Evolutionary conservation across 1,140 invertebrate species (phyloP), one percentile per base, ranked within the genome.

Genomic region (Chrysomallon squamiferum): DNA sequence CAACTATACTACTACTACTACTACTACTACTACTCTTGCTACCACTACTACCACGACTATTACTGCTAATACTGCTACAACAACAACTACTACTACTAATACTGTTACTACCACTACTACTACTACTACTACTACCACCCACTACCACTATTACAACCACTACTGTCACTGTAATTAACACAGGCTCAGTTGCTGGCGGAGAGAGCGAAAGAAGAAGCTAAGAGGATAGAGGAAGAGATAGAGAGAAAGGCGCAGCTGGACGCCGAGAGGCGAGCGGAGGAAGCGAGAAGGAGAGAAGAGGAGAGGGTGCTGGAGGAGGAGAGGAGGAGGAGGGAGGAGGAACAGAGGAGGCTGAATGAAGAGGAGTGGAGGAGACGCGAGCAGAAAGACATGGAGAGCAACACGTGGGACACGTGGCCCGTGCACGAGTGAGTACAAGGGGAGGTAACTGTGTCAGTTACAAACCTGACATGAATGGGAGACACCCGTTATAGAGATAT

Each of bases 181-280:
- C 35, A 38, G 35, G 76, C 79, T 15, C 69, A 73, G 27, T n/a
- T 78, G 15, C 64, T 73, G 1, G 76, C 77, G 2, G 71, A 81
- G 45, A 65, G 61, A 54, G 79, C 77, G n/a, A 74, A 66, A 41
- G 68, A 75, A 35, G 77, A 81, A 59, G 75, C 79, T 2, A 52
- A 69, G 62, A 65, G 69, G 49, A 4, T 45, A 4, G 27, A 66
- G 58, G 59, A 38, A 29, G 65, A 66, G 41, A 59, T 59, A 54
- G 65, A 66, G 25, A 60, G 38, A 20, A 66, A 67, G 25, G 66
- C 65, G n/a, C 65, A 72, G 38, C 59, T 68, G 22, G 77, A 77
- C 29, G 64, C 61, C 27, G 68, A 69, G 49, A 66, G 68, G 59
- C 71, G 69, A 59, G 61, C 66, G 18, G 73, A 76, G 59, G 67